A percentile compares a stretch with the other conserved stretches of the same genome.
Evolutionary conservation across 2,797 vertebrate genomes (phyloP).

Genomic region (Sciurus carolinensis): DNA sequence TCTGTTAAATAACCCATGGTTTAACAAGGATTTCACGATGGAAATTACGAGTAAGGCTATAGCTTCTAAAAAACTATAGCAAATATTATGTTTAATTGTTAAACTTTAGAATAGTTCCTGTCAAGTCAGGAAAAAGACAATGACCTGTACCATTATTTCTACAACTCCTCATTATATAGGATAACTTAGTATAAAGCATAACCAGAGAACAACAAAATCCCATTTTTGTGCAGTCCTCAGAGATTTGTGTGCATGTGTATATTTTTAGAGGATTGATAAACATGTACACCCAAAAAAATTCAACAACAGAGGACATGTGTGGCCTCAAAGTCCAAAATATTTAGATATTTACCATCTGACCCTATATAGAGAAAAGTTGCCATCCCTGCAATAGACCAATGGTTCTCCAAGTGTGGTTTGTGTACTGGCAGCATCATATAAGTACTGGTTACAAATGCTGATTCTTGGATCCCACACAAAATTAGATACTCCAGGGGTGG

Average conservation of each 20-base stretch:
- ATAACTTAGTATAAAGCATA: background rate
- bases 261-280: slow-evolving; percentile 5
- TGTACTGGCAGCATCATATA: background rate
- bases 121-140: slow-evolving; percentile 1
- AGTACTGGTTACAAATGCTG: background rate
- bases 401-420: background rate
- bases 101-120: slow-evolving; percentile 45
- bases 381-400: background rate
- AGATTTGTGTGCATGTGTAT: background rate
- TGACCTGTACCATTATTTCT: slow-evolving; percentile 24
- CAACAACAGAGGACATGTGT: background rate
- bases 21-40: slow-evolving; percentile 32
- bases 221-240: background rate
- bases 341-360: slow-evolving; percentile 25
- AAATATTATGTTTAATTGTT: slow-evolving; percentile 32
- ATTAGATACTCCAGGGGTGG: background rate
- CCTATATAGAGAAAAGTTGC: background rate
- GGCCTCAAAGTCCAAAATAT: background rate
- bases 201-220: background rate
- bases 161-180: background rate
- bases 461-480: background rate
- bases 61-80: slow-evolving; percentile 34
- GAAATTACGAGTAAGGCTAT: slow-evolving; percentile 38
- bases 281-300: background rate
- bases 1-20: slow-evolving; percentile 16